Base-by-base conservation (phyloP, 2,113 vertebrate genomes). In the Lynx canadensis region DNA sequence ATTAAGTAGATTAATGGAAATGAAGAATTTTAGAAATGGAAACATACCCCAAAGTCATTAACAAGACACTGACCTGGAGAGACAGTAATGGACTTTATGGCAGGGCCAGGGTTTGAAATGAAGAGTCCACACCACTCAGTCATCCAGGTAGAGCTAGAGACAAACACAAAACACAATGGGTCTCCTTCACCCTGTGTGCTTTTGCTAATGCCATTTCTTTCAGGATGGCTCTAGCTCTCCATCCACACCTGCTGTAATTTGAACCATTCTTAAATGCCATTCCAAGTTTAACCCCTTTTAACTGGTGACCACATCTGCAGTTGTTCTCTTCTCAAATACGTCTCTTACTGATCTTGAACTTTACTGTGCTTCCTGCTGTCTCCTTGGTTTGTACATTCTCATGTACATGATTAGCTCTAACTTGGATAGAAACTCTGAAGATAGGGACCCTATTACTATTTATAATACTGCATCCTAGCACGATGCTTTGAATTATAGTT, bases 1-100 rank as follows among this genome's bases (percentile, higher is more conserved):
- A 63, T 65, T 71, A 84, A 71, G 19, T 60, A 91, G 33, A 69
- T 14, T 38, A 33, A 91, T 45, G 50, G 5, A 83, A 41, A 6
- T 57, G 12, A 89, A 84, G 38, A 94, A 45, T 9, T 93, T 48
- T 21, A 74, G 25, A 92, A 83, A 63, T 69, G 41, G 38, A 38
- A 93, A 89, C 5, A 36, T 41, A 91, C 0, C 3, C 29, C 25
- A 74, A 94, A 82, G 12, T 93, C 25, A 81, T 27, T 45, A 66
- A 81, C 45, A 74, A 71, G 23, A 73, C 33, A 69, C 7, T 38
- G 63, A 79, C 7, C 36, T 55, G 11, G 23, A 71, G 38, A 89
- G 73, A 74, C 21, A 36, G 3, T 13, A 57, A 88, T 5, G 15
- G 14, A 8, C 33, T 91, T 69, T 14, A 33, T 31, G n/a, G 29